These are phyloP conservation scores for Sylvilagus floridanus DNA, from an alignment of 2,797 vertebrate species.

Conservation along the genomic window DNA sequence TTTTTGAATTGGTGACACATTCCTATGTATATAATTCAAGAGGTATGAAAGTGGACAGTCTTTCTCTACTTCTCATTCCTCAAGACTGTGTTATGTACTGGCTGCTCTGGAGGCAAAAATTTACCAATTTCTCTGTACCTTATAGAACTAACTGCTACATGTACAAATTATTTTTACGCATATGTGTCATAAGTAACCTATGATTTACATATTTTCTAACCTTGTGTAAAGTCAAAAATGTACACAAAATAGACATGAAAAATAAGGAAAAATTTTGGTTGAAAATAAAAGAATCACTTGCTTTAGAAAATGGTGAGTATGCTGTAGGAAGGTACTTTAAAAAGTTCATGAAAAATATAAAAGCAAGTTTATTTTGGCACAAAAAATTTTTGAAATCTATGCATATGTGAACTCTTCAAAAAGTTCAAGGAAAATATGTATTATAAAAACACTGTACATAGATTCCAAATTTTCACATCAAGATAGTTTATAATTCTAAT, in stretches of 20 bases:
- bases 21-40: neutral
- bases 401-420: too few relatives aligned
- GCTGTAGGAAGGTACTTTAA: neutral
- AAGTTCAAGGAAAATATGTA: too few relatives aligned
- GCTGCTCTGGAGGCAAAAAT: neutral
- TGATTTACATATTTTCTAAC: constrained; percentile 22
- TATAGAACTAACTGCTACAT: constrained; percentile 27
- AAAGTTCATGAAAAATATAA: too few relatives aligned
- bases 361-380: too few relatives aligned
- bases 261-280: neutral
- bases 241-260: neutral
- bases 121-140: constrained; percentile 43
- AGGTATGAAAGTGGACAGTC: neutral
- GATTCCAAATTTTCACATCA: too few relatives aligned
- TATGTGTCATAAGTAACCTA: constrained; percentile 7
- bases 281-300: neutral
- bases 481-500: too few relatives aligned
- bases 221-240: constrained; percentile 15
- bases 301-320: constrained; percentile 34
- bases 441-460: too few relatives aligned
- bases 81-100: neutral
- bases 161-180: neutral
- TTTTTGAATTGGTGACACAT: constrained; percentile 43
- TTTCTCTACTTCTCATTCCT: neutral
- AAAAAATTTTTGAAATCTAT: too few relatives aligned